Percentiles rank a stretch among this genome's conserved stretches.
Evolutionary conservation across 2,113 vertebrate species (phyloP).

Genomic region (Euleptes europaea): DNA sequence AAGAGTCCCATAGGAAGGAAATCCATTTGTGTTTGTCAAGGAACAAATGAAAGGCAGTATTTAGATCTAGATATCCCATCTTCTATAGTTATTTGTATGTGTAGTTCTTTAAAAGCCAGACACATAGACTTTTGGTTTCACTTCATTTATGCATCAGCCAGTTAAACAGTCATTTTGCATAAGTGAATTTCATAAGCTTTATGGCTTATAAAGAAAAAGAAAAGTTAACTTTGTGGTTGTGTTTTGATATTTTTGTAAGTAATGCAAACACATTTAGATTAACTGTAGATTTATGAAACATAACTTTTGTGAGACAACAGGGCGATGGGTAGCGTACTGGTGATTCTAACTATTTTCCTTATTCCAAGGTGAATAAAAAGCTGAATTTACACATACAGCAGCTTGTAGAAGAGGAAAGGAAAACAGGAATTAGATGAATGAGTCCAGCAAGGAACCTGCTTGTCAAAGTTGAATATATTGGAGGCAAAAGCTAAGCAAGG

Average conservation of each 20-base stretch:
- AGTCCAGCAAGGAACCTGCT: neutral
- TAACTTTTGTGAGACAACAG: neutral
- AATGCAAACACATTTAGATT: constrained; percentile 7
- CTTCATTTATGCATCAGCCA: neutral
- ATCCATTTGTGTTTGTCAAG: neutral
- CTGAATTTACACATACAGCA: neutral
- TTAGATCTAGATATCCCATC: neutral
- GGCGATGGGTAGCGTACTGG: neutral
- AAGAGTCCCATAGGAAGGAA: neutral
- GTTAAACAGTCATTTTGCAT: too few relatives aligned
- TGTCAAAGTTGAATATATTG: neutral
- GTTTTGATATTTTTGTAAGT: neutral
- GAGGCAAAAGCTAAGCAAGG: too few relatives aligned
- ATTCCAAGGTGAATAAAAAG: neutral
- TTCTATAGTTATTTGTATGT: neutral
- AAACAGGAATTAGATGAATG: neutral
- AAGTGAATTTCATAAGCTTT: too few relatives aligned
- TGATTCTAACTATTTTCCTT: neutral
- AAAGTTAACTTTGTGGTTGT: neutral
- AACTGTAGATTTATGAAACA: neutral
- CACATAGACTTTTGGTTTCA: neutral
- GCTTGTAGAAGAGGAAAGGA: neutral
- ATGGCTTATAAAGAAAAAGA: neutral
- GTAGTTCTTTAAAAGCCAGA: neutral
- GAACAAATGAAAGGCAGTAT: neutral